These are phyloP conservation scores for Microcaecilia unicolor DNA, from an alignment of 2,797 vertebrate species.

Conservation along the genomic window DNA sequence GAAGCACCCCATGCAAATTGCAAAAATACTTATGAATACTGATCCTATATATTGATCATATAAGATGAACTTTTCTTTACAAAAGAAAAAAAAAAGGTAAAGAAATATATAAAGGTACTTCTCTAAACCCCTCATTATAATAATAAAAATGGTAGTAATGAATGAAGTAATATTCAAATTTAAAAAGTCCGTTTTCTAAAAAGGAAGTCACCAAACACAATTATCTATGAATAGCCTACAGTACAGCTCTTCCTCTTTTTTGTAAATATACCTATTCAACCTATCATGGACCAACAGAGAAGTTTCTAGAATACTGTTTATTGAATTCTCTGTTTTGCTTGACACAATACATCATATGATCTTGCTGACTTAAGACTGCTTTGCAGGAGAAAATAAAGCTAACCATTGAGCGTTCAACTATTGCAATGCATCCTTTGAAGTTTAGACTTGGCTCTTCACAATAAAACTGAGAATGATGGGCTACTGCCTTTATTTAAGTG, in stretches of 20 bases:
- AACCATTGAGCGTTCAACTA: background rate
- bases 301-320: background rate
- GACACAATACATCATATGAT: accelerated
- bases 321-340: conserved; percentile 4
- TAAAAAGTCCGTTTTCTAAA: background rate
- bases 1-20: too few relatives aligned
- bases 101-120: too few relatives aligned
- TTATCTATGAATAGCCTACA: background rate
- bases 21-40: too few relatives aligned
- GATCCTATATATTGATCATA: too few relatives aligned
- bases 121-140: too few relatives aligned
- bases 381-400: background rate
- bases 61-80: too few relatives aligned
- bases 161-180: background rate
- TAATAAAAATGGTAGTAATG: background rate
- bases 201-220: background rate
- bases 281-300: background rate
- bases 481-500: too few relatives aligned
- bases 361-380: background rate
- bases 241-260: background rate
- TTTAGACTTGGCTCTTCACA: too few relatives aligned
- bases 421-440: too few relatives aligned
- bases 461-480: too few relatives aligned
- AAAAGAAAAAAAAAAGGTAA: too few relatives aligned
- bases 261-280: background rate